Evolutionary conservation across 2,113 vertebrate genomes (phyloP).

Genomic region (Monopterus albus): DNA sequence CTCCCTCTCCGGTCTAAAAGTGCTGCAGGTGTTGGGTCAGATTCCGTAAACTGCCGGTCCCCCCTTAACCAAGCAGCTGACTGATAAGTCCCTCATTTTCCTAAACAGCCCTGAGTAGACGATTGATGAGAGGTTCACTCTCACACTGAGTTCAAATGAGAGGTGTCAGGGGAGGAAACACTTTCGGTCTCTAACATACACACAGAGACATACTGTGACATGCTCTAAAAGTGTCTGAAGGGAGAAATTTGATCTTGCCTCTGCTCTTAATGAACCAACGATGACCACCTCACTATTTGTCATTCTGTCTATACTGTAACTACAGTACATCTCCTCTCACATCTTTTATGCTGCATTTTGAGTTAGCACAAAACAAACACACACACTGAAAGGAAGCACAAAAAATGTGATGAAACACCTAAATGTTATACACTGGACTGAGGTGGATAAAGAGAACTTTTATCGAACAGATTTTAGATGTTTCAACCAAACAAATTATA

Average conservation of each 20-base stretch:
- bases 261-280: conserved; percentile 17
- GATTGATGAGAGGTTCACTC: conserved; percentile 77
- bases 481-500: too few species aligned
- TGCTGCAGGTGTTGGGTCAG: conserved; percentile 69
- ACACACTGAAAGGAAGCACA: not conserved
- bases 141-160: conserved; percentile 74
- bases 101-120: conserved; percentile 72
- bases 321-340: not conserved
- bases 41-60: conserved; percentile 53
- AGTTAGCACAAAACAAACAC: too few species aligned
- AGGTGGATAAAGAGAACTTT: too few species aligned
- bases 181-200: conserved; percentile 60
- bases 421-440: not conserved
- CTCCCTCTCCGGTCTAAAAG: conserved; percentile 33
- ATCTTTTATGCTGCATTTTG: not conserved
- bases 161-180: conserved; percentile 74
- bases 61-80: conserved; percentile 47
- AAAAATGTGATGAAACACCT: not conserved
- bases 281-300: conserved; percentile 20
- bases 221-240: conserved; percentile 43
- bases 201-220: conserved; percentile 31
- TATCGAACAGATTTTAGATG: too few species aligned
- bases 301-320: conserved; percentile 24
- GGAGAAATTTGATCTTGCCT: conserved; percentile 61
- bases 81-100: conserved; percentile 72